Conservation (phyloP, 1,140 invertebrate species). For the Penaeus vannamei region DNA sequence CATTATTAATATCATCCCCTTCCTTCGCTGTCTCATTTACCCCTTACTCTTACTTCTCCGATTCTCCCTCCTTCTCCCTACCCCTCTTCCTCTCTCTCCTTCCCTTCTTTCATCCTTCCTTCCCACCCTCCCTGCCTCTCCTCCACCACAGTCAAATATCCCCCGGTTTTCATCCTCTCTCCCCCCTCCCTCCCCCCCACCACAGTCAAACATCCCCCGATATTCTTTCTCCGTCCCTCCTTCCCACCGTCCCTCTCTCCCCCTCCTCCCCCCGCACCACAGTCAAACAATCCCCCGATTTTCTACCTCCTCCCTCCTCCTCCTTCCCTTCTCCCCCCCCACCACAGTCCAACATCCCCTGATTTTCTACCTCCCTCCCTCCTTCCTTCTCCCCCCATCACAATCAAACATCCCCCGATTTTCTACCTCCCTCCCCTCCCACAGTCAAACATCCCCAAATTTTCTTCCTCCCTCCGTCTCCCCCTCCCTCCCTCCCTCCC, state of each 20-base stretch:
- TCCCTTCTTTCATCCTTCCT: neutral
- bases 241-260: neutral
- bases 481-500: neutral
- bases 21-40: neutral
- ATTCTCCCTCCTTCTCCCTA: neutral
- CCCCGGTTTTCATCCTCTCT: no score
- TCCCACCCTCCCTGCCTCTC: neutral
- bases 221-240: neutral
- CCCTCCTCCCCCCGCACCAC: neutral
- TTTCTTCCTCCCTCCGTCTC: neutral
- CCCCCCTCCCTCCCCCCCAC: no score
- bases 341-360: neutral
- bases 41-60: neutral
- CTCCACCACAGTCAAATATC: neutral
- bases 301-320: no score
- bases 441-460: neutral
- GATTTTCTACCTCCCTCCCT: neutral
- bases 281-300: no score
- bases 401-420: neutral
- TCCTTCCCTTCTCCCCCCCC: neutral
- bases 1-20: neutral
- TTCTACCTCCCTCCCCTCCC: no score
- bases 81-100: neutral
- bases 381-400: neutral
- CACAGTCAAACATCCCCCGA: neutral